phyloP scores from a whole-genome alignment of 2,888 invertebrate species.

The Nemapogon koenigi region DNA sequence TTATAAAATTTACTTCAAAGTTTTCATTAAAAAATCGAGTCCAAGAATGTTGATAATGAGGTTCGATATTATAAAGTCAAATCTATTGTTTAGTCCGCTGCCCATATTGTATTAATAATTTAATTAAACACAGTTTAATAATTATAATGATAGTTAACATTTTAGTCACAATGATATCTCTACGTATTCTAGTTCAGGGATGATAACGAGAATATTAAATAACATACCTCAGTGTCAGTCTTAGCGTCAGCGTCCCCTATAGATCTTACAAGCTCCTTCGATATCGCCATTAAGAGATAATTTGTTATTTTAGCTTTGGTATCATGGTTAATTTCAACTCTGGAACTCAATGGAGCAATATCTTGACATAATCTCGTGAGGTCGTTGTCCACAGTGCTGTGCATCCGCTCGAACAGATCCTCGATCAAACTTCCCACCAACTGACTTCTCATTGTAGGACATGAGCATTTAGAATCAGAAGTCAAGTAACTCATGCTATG shows the following conservation, averaged over 20 bases:
- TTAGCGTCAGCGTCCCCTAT: constrained; percentile 59
- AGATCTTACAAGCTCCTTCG: constrained; percentile 56
- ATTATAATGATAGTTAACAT: background rate
- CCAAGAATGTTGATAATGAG: background rate
- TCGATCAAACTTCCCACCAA: constrained; percentile 55
- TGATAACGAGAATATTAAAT: no score
- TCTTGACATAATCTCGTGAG: constrained; percentile 45
- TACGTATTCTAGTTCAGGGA: no score
- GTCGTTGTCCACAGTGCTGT: constrained; percentile 47
- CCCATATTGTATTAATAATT: constrained; percentile 2
- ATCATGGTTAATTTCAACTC: constrained; percentile 35
- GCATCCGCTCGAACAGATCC: constrained; percentile 51
- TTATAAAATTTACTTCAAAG: background rate
- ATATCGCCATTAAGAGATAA: constrained; percentile 59
- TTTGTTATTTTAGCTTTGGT: constrained; percentile 58
- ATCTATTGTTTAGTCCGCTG: no score
- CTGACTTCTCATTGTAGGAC: constrained; percentile 52
- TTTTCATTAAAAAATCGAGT: background rate
- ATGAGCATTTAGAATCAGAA: constrained; percentile 47
- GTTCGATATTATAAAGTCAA: no score
- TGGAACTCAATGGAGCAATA: constrained; percentile 32
- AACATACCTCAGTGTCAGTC: constrained; percentile 56
- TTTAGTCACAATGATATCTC: background rate
- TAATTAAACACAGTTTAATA: background rate
- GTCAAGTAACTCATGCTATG: constrained; percentile 57